Base-by-base conservation (phyloP, 2,797 vertebrate species). In the Liparis tanakae region DNA sequence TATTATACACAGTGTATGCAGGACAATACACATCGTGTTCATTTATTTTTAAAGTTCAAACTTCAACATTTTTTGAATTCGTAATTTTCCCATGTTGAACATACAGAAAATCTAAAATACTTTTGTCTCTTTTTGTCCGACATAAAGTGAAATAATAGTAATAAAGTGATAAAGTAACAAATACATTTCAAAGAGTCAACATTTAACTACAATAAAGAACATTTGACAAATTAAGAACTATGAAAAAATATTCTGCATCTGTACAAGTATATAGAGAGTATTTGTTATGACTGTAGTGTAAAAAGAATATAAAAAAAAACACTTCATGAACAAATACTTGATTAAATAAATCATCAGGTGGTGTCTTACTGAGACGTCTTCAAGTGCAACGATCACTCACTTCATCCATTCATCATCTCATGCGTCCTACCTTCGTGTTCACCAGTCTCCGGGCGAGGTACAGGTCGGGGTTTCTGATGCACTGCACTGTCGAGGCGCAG, bases 401-500 rank as follows among this genome's bases (percentile, higher is more conserved):
- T 30, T 30, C 25, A 30, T 30, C 25, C 25, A 30, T 30, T 6
- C 20, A 59, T 22, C 1, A 50, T 3, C 18, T 53, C n/a, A 41
- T 39, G 17, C 6, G 9, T 64, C 79, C 76, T 72, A 94, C 94
- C 87, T 94, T 94, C 80, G 84, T 85, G 37, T 69, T 37, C 0
- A 72, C 53, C 2, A 95, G 82, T 65, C 92, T 89, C 50, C 78
- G 83, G 63, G 94, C 93, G 39, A 94, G 86, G 84, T 89, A 93
- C 15, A 63, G 51, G 3, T 83, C 14, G 0, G 88, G 87, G 67
- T 53, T 86, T 72, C 91, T 66, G 65, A 93, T 87, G 81, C 90
- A 93, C 58, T 86, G 79, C 1, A 92, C 94, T 94, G 82, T 56
- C 7, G 61, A 9, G 15, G 63, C 13, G 82, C 15, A 80, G 13